Evolutionary conservation across 2,888 invertebrate species (phyloP).

Genomic region (Peribatodes rhomboidaria): DNA sequence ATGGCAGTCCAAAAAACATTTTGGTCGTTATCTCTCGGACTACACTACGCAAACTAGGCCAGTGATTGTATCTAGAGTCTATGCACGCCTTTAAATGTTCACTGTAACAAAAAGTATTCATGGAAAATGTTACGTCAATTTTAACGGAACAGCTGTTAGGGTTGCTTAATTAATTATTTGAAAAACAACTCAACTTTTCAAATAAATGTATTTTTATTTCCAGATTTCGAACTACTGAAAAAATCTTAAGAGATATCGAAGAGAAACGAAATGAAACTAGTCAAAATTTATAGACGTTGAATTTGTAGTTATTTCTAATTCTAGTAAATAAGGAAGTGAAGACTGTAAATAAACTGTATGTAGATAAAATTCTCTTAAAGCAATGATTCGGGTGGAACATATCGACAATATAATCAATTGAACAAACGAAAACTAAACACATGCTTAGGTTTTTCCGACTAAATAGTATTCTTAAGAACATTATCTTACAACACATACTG

Average conservation of each 20-base stretch:
- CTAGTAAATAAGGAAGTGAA: slow-evolving; percentile 64
- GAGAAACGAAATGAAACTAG: slow-evolving; percentile 69
- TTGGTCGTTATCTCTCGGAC: too few relatives aligned
- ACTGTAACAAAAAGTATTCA: slow-evolving; percentile 1
- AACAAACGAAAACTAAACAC: slow-evolving; percentile 44
- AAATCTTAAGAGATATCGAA: slow-evolving; percentile 66
- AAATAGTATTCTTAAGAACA: neutral
- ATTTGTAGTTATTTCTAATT: slow-evolving; percentile 54
- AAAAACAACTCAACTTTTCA: too few relatives aligned
- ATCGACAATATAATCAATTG: slow-evolving; percentile 75
- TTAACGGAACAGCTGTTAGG: neutral
- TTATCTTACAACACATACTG: too few relatives aligned
- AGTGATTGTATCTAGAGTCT: slow-evolving; percentile 20
- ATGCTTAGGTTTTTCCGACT: slow-evolving; percentile 35
- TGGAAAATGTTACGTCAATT: neutral
- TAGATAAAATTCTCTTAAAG: slow-evolving; percentile 63
- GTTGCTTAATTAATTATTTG: too few relatives aligned
- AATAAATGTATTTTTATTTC: slow-evolving; percentile 14
- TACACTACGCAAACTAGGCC: slow-evolving; percentile 21
- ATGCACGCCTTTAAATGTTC: slow-evolving; percentile 34
- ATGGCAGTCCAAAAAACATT: too few relatives aligned
- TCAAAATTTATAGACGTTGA: slow-evolving; percentile 68
- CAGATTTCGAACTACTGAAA: slow-evolving; percentile 70
- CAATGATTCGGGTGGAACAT: slow-evolving; percentile 80
- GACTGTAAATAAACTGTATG: slow-evolving; percentile 81